phyloP scores from a whole-genome alignment of 2,797 vertebrate species.

The Epinephelus malabaricus region DNA sequence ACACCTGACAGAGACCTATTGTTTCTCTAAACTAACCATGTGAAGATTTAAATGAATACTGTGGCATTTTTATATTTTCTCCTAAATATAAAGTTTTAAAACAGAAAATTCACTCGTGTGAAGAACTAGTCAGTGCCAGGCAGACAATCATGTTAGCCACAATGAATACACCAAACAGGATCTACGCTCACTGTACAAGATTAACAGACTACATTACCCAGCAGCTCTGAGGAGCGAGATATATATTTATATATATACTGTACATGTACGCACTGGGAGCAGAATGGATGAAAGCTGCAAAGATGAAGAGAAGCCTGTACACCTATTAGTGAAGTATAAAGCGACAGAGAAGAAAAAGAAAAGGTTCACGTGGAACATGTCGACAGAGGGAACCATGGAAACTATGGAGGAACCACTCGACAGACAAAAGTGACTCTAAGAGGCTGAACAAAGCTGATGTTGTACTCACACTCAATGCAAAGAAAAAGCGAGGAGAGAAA shows the following conservation, averaged over 20 bases:
- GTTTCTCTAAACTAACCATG: neutral
- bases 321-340: neutral
- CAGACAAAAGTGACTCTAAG: neutral
- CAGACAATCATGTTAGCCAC: constrained; percentile 50
- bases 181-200: constrained; percentile 47
- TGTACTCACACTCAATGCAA: neutral
- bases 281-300: neutral
- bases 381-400: neutral
- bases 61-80: neutral
- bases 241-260: constrained; percentile 4
- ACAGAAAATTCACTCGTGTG: constrained; percentile 5
- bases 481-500: neutral
- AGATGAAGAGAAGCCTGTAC: neutral
- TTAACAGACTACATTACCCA: constrained; percentile 40
- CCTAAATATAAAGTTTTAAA: neutral
- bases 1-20: neutral
- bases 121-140: constrained; percentile 39
- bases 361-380: neutral
- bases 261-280: constrained; percentile 31
- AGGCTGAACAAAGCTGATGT: neutral
- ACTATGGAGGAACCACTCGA: neutral
- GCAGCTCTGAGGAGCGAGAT: constrained; percentile 36
- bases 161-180: constrained; percentile 46
- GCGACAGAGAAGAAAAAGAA: neutral
- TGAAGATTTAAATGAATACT: neutral